phyloP scores from a whole-genome alignment of 1,140 invertebrate species.

The Aphidius ervi region DNA sequence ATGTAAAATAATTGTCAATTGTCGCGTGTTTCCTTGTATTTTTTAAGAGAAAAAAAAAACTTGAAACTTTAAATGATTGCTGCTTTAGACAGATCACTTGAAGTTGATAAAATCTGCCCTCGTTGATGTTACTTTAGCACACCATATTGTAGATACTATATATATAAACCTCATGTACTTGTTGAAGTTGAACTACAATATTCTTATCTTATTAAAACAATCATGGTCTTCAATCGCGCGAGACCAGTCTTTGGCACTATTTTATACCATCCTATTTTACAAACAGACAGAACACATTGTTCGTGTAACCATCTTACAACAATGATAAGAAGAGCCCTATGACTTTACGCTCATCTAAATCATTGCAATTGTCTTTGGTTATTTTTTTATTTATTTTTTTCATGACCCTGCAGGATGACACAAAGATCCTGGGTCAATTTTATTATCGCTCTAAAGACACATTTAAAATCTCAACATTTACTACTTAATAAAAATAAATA shows the following conservation, averaged over 20 bases:
- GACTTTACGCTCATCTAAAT: conserved; percentile 17
- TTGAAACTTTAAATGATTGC: too few species aligned
- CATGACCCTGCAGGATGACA: background rate
- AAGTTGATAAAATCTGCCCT: too few species aligned
- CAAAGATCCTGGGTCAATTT: background rate
- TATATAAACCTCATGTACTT: background rate
- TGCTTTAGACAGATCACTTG: too few species aligned
- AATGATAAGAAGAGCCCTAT: conserved; percentile 10
- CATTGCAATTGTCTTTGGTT: background rate
- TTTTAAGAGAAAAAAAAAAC: too few species aligned
- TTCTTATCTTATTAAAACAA: conserved; percentile 13
- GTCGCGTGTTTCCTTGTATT: too few species aligned
- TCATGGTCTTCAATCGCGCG: conserved; percentile 11
- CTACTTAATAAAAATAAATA: too few species aligned
- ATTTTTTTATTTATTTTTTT: background rate
- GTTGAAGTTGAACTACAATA: background rate
- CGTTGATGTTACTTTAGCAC: too few species aligned
- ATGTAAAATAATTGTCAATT: too few species aligned
- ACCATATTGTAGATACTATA: too few species aligned
- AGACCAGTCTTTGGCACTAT: background rate
- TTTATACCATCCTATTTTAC: conserved; percentile 2
- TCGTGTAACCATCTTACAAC: conserved; percentile 14
- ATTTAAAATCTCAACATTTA: too few species aligned
- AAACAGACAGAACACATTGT: conserved; percentile 6
- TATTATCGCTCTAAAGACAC: background rate